Base-by-base conservation (phyloP, 1,140 invertebrate species). In the Drosophila eugracilis region DNA sequence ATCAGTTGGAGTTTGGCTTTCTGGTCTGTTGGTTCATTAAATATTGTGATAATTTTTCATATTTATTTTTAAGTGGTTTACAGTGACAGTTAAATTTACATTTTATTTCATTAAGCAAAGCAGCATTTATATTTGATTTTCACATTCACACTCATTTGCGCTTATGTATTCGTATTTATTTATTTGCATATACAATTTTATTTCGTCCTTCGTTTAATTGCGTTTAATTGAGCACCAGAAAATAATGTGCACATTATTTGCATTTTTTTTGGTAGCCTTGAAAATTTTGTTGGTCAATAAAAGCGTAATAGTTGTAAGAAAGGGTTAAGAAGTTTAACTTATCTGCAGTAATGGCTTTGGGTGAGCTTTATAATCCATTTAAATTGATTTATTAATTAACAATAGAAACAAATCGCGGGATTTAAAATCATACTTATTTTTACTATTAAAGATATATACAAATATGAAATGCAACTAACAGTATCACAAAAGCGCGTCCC, bases 31-130 rank as follows among this genome's bases (percentile, higher is more conserved):
- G 81, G 62, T 81, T 88, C 83, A 88, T 88, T 88, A 88, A 88
- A 88, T 88, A 88, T 88, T 83, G 78, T 76, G 83, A 88, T 88
- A 88, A 88, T 88, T 88, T 88, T 70, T 62, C 75, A 88, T 83
- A 88, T 88, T 88, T 88, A 83, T 88, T 88, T 86, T 75, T 77
- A 86, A 88, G 77, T 81, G 83, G 74, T 78, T 83, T 88, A 47
- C 74, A 75, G 37, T 81, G 78, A 71, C 83, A 88, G 59, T 74
- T 52, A 59, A 79, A 75, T 76, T 69, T 53, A 69, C 58, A 85
- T 76, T 69, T 70, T 47, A 70, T 74, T 79, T 74, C 70, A 74
- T 79, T 70, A 70, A 65, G 73, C 60, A 74, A 74, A 65, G 71
- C 69, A 7, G 49, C 71, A 74, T 65, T 74, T 73, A 54, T 73